phyloP scores from a whole-genome alignment of 2,797 vertebrate species.

The Phaenicophaeus curvirostris region DNA sequence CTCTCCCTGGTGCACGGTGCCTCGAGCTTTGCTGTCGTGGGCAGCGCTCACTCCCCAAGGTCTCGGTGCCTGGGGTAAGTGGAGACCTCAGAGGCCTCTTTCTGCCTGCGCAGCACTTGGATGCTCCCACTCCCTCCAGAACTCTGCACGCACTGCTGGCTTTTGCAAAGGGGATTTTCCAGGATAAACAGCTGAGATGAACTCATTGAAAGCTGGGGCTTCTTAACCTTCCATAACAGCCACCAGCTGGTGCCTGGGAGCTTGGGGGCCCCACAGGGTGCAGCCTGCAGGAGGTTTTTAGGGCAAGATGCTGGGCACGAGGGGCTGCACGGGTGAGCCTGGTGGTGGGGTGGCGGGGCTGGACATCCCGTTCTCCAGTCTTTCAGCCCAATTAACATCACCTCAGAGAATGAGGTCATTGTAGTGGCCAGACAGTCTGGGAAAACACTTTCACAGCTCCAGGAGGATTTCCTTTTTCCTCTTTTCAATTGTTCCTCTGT shows the following conservation, averaged over 20 bases:
- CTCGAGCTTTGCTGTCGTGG: accelerated
- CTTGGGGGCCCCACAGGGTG: accelerated
- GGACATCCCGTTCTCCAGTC: neutral
- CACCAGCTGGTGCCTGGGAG: neutral
- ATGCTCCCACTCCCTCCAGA: neutral
- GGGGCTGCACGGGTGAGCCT: neutral
- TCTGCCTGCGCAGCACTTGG: neutral
- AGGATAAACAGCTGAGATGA: slow-evolving; percentile 42
- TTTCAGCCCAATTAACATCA: slow-evolving; percentile 2
- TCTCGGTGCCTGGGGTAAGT: neutral
- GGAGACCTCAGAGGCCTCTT: neutral
- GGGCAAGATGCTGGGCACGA: neutral
- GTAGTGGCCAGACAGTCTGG: slow-evolving; percentile 63
- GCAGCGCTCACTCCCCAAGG: neutral
- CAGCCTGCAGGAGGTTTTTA: neutral
- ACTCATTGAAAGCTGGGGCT: neutral
- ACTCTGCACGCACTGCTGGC: neutral
- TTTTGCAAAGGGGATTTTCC: slow-evolving; percentile 27
- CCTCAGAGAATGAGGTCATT: slow-evolving; percentile 54
- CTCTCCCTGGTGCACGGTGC: accelerated
- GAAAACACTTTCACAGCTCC: slow-evolving; percentile 64
- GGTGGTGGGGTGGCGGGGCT: neutral
- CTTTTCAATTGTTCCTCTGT: slow-evolving; percentile 62
- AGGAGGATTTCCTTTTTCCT: slow-evolving; percentile 67
- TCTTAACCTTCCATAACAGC: neutral